phyloP scores from a whole-genome alignment of 2,113 vertebrate species.

The Syrrhaptes paradoxus region DNA sequence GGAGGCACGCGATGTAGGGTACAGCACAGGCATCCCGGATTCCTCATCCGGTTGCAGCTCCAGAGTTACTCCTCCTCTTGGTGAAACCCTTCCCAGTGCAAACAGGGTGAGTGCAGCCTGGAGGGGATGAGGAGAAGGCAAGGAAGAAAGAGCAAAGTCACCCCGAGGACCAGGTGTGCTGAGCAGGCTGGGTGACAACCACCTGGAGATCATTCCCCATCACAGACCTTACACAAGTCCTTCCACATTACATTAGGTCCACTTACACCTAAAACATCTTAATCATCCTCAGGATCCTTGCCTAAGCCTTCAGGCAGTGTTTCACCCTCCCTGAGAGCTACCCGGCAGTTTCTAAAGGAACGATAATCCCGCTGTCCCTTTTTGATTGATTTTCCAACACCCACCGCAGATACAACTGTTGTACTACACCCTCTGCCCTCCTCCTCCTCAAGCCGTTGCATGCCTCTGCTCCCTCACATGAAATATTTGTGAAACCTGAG shows the following conservation, averaged over 20 bases:
- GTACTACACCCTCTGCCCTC: neutral
- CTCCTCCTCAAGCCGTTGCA: neutral
- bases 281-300: neutral
- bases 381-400: neutral
- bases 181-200: neutral
- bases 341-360: neutral
- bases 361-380: neutral
- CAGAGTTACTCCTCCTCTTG: neutral
- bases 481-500: neutral
- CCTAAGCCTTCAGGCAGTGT: neutral
- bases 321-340: neutral
- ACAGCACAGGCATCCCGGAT: neutral
- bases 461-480: neutral
- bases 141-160: neutral
- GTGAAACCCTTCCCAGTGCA: neutral
- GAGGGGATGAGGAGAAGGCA: neutral
- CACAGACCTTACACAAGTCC: neutral
- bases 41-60: neutral
- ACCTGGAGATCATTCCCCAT: neutral
- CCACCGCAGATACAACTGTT: neutral
- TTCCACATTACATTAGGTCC: neutral
- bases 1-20: accelerated
- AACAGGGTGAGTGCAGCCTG: neutral
- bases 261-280: neutral
- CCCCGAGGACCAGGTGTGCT: neutral